Evolutionary conservation across 2,888 invertebrate genomes (phyloP).

Genomic region (Tribolium freemani): DNA sequence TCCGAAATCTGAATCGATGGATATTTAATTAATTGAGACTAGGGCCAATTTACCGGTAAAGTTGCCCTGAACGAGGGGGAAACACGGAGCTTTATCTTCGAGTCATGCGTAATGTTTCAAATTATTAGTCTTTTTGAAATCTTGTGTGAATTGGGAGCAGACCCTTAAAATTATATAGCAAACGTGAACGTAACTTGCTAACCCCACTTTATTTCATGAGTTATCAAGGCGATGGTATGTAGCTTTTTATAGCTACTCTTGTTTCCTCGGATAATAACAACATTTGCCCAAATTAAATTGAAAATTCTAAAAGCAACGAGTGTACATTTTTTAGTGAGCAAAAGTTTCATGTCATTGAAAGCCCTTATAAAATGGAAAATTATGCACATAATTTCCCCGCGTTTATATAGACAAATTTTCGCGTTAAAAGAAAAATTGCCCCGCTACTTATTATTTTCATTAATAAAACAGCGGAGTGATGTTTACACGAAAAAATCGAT

Average conservation of each 20-base stretch:
- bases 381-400: conserved; percentile 12
- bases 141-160: conserved; percentile 18
- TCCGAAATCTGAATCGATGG: conserved; percentile 24
- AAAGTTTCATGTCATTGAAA: background rate
- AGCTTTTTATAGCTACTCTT: conserved; percentile 30
- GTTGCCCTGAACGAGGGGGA: conserved; percentile 4
- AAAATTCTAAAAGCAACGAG: background rate
- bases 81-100: background rate
- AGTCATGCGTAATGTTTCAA: conserved; percentile 15
- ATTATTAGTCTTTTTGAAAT: conserved; percentile 31
- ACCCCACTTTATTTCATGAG: conserved; percentile 35
- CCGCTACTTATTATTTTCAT: conserved; percentile 9
- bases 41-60: conserved; percentile 13
- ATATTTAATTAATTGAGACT: conserved; percentile 24
- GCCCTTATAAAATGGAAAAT: conserved; percentile 7
- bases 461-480: background rate
- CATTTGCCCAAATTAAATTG: conserved; percentile 21
- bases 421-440: conserved; percentile 1
- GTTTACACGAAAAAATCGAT: conserved; percentile 18
- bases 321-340: conserved; percentile 7
- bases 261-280: conserved; percentile 23
- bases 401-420: conserved; percentile 4
- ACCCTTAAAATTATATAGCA: conserved; percentile 18
- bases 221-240: conserved; percentile 28
- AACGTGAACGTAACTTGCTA: conserved; percentile 14